phyloP scores from a whole-genome alignment of 2,888 invertebrate species.

The Cosmia pyralina region DNA sequence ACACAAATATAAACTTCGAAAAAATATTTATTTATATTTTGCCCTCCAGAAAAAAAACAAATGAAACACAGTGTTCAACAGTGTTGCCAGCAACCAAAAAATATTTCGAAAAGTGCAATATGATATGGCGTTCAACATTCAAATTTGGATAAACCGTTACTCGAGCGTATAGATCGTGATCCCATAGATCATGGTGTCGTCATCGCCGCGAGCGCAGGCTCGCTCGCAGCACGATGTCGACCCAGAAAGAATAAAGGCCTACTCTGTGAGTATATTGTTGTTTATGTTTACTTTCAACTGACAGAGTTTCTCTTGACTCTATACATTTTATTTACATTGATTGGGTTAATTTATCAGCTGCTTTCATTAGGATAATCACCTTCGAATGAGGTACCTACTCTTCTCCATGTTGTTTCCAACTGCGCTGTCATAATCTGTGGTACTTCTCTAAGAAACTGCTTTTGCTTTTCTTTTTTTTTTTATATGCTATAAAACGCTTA shows the following conservation, averaged over 20 bases:
- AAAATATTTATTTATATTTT: constrained; percentile 10
- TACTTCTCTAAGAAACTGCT: background rate
- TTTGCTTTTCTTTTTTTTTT: background rate
- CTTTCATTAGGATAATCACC: constrained; percentile 10
- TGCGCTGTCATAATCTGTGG: background rate
- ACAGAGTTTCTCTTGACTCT: constrained; percentile 56
- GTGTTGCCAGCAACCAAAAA: constrained; percentile 26
- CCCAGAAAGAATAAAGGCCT: constrained; percentile 88
- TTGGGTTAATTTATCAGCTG: constrained; percentile 2
- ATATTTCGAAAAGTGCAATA: constrained; percentile 58
- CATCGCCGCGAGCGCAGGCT: constrained; percentile 87
- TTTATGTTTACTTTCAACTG: constrained; percentile 54
- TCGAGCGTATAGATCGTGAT: constrained; percentile 79
- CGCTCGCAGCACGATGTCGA: constrained; percentile 87
- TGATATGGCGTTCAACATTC: constrained; percentile 62
- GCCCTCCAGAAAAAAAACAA: constrained; percentile 20
- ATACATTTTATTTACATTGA: constrained; percentile 47
- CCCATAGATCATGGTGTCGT: constrained; percentile 89
- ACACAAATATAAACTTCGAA: constrained; percentile 24
- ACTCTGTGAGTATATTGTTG: constrained; percentile 83
- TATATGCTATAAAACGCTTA: background rate
- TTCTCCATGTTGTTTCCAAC: background rate
- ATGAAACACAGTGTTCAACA: constrained; percentile 33
- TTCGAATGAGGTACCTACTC: too few relatives aligned
- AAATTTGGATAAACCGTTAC: constrained; percentile 65